phyloP scores from a whole-genome alignment of 2,888 invertebrate genomes.

The Phrixothrix hirtus region DNA sequence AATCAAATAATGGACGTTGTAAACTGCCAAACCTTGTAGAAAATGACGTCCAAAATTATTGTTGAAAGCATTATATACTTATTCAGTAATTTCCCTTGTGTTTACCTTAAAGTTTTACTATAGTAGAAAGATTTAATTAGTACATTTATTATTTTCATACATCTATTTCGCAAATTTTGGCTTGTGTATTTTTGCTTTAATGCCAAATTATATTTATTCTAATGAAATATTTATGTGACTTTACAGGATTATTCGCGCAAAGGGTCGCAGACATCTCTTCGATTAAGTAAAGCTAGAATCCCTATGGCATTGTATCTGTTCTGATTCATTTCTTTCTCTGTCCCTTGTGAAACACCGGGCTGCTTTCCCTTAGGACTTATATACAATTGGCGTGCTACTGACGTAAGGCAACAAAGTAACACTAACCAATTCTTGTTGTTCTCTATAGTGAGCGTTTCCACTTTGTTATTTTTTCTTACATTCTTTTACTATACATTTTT shows the following conservation, averaged over 20 bases:
- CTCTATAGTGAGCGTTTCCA: conserved; percentile 34
- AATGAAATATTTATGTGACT: too few relatives aligned
- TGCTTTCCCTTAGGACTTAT: conserved; percentile 41
- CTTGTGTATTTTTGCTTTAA: too few relatives aligned
- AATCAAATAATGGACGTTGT: conserved; percentile 23
- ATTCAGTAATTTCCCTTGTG: conserved; percentile 37
- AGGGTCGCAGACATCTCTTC: conserved; percentile 5
- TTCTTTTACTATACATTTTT: conserved; percentile 8
- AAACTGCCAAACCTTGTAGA: conserved; percentile 8
- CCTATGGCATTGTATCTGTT: conserved; percentile 24
- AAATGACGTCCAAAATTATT: conserved; percentile 31
- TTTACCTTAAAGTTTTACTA: conserved; percentile 14
- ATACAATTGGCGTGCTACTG: conserved; percentile 34
- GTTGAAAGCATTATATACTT: conserved; percentile 31
- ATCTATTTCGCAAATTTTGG: too few relatives aligned
- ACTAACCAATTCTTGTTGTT: conserved; percentile 43
- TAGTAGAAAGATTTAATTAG: neutral
- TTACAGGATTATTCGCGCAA: too few relatives aligned
- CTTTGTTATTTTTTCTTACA: conserved; percentile 5
- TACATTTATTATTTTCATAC: too few relatives aligned
- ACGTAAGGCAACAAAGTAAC: conserved; percentile 40
- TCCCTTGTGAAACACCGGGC: conserved; percentile 35
- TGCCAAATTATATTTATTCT: too few relatives aligned
- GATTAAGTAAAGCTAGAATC: conserved; percentile 11
- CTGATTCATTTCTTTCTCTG: conserved; percentile 41